These are phyloP conservation scores for Agrypnia vestita DNA, from an alignment of 1,140 invertebrate species.

Conservation along the genomic window DNA sequence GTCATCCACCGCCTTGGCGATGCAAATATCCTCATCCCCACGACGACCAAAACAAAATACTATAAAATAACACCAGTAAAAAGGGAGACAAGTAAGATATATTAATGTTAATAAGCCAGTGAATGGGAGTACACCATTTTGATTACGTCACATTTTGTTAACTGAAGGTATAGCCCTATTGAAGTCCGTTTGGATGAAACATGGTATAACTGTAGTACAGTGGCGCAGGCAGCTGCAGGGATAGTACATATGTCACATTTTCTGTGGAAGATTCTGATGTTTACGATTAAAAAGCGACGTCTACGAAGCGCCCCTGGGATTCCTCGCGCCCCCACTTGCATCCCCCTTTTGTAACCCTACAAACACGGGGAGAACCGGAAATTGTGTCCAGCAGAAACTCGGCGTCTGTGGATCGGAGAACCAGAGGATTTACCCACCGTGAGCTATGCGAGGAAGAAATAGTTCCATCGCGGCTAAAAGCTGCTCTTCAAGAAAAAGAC, in stretches of 20 bases:
- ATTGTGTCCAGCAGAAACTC: conserved; percentile 59
- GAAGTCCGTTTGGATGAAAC: too few relatives aligned
- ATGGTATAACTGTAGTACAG: too few relatives aligned
- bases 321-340: conserved; percentile 8
- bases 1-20: not conserved
- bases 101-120: too few relatives aligned
- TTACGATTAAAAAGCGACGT: not conserved
- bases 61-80: too few relatives aligned
- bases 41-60: not conserved
- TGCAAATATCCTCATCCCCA: not conserved
- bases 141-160: too few relatives aligned
- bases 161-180: too few relatives aligned
- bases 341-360: not conserved
- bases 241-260: not conserved
- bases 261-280: not conserved
- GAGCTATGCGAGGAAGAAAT: conserved; percentile 13
- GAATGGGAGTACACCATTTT: too few relatives aligned
- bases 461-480: not conserved
- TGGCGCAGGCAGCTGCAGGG: too few relatives aligned
- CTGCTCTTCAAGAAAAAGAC: not conserved
- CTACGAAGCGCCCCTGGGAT: conserved; percentile 29
- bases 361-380: conserved; percentile 54
- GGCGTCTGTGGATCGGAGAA: conserved; percentile 46
- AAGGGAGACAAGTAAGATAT: too few relatives aligned
- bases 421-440: conserved; percentile 29